phyloP scores from a whole-genome alignment of 2,113 vertebrate genomes.

The Gorsachius goisagi region DNA sequence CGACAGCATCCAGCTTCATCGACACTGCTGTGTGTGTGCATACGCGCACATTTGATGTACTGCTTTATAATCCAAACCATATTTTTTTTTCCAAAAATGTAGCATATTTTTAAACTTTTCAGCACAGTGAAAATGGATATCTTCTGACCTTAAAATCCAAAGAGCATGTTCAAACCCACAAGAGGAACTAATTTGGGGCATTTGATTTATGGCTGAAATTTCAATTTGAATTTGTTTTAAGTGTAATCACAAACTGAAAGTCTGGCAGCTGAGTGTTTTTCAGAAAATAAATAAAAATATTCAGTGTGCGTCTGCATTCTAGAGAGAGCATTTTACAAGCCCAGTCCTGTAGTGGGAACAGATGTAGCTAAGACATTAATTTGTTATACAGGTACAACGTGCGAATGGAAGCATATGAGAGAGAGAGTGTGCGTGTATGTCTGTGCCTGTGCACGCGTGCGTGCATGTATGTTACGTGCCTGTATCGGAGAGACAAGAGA shows the following conservation, averaged over 20 bases:
- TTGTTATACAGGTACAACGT: constrained; percentile 72
- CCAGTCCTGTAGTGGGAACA: constrained; percentile 72
- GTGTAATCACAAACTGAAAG: constrained; percentile 41
- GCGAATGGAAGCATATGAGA: constrained; percentile 12
- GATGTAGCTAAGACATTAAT: constrained; percentile 66
- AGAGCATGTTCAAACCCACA: constrained; percentile 63
- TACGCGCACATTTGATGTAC: background rate
- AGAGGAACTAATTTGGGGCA: constrained; percentile 63
- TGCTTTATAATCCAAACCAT: constrained; percentile 60
- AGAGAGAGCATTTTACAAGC: constrained; percentile 73
- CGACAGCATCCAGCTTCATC: background rate
- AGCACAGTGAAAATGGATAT: constrained; percentile 54
- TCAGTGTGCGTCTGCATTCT: constrained; percentile 14
- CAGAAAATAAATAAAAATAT: constrained; percentile 64
- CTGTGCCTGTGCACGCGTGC: too few relatives aligned
- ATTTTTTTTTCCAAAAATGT: constrained; percentile 21
- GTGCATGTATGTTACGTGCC: background rate
- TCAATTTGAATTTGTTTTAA: constrained; percentile 63
- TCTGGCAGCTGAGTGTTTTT: constrained; percentile 50
- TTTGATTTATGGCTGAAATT: constrained; percentile 66
- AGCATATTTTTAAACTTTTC: constrained; percentile 66
- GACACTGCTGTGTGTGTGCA: background rate
- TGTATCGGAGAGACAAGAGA: constrained; percentile 22
- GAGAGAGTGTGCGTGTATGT: background rate
- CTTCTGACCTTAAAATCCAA: constrained; percentile 56